Evolutionary conservation across 2,888 invertebrate species (phyloP).

Genomic region (Apocheima hispidaria): DNA sequence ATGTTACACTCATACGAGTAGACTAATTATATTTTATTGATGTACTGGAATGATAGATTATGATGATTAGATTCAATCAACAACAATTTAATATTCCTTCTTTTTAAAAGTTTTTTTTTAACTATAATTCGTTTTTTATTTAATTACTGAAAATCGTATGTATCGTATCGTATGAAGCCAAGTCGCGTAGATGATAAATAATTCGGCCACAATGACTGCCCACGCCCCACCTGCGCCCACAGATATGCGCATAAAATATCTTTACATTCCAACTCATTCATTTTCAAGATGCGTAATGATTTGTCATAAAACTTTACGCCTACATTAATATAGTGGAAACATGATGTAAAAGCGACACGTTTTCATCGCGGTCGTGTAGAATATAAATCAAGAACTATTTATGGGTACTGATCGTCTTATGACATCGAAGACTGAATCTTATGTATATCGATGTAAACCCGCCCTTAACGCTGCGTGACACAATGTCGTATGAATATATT

Average conservation of each 20-base stretch:
- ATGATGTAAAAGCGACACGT: conserved; percentile 36
- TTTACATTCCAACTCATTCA: conserved; percentile 21
- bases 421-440: conserved; percentile 50
- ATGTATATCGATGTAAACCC: conserved; percentile 53
- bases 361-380: conserved; percentile 38
- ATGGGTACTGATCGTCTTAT: conserved; percentile 48
- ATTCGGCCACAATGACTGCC: conserved; percentile 1
- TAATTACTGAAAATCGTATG: no score
- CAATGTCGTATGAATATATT: conserved; percentile 45
- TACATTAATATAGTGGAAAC: conserved; percentile 31
- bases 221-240: background rate
- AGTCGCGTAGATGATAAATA: background rate
- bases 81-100: no score
- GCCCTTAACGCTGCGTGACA: conserved; percentile 48
- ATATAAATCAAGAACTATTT: conserved; percentile 55
- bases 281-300: conserved; percentile 29
- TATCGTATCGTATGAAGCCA: background rate
- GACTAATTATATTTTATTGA: no score
- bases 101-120: no score
- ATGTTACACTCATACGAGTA: no score
- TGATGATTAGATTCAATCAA: no score
- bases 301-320: conserved; percentile 35
- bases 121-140: no score
- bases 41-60: no score
- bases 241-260: conserved; percentile 5